Conservation (phyloP, 2,888 invertebrate genomes). For the Zootermopsis nevadensis region DNA sequence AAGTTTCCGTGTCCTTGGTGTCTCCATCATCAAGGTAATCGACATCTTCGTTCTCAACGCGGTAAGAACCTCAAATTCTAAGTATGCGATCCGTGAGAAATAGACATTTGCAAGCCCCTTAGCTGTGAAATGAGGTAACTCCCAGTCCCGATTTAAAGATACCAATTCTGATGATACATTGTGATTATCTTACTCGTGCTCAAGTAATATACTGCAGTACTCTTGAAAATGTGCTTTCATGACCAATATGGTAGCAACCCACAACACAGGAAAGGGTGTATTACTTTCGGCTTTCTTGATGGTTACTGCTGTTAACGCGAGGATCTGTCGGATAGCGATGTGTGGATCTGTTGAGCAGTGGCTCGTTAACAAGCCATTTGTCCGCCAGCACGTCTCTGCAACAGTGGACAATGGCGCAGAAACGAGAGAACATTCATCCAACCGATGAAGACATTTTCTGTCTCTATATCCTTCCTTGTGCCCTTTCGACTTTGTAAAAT, state of each 20-base stretch:
- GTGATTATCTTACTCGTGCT: not conserved
- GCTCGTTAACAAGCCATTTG: constrained; percentile 38
- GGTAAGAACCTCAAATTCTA: too few relatives aligned
- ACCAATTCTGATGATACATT: not conserved
- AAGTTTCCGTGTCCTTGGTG: too few relatives aligned
- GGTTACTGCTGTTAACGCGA: constrained; percentile 21
- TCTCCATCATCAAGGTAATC: too few relatives aligned
- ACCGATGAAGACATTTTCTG: too few relatives aligned
- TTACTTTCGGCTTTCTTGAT: not conserved
- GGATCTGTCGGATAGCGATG: not conserved
- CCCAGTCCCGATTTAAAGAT: not conserved
- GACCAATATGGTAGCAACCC: not conserved
- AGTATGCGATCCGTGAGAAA: too few relatives aligned
- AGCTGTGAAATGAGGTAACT: too few relatives aligned
- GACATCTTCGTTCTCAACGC: too few relatives aligned
- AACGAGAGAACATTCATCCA: too few relatives aligned
- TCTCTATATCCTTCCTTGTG: too few relatives aligned
- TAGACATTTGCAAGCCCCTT: too few relatives aligned
- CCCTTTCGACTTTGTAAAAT: too few relatives aligned
- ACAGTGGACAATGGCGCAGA: not conserved
- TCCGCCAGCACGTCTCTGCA: not conserved
- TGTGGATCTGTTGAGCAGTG: constrained; percentile 7
- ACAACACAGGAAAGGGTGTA: not conserved
- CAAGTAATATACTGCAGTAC: not conserved
- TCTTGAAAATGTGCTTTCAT: not conserved